Evolutionary conservation across 1,140 invertebrate species (phyloP).

Genomic region (Drosophila sulfurigaster): DNA sequence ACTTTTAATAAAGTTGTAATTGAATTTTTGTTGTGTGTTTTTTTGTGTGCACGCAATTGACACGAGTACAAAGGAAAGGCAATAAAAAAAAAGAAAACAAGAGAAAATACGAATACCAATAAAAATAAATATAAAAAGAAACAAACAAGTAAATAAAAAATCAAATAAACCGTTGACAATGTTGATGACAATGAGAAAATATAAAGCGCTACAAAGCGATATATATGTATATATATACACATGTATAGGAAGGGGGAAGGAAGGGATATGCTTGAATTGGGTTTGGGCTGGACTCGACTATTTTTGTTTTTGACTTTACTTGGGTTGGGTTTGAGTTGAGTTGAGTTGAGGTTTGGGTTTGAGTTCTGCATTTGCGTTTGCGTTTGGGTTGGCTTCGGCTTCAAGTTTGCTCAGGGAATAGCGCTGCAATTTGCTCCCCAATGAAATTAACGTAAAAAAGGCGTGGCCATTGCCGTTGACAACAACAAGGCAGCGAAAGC

Average conservation of each 20-base stretch:
- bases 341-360: not conserved
- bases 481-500: conserved; percentile 58
- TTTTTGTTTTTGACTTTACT: not conserved
- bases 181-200: too few relatives aligned
- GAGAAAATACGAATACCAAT: too few relatives aligned
- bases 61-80: too few relatives aligned
- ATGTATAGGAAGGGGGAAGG: too few relatives aligned
- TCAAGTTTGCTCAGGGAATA: conserved; percentile 21
- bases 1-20: too few relatives aligned
- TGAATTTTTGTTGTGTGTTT: too few relatives aligned
- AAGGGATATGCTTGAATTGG: conserved; percentile 20
- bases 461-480: conserved; percentile 71
- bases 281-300: conserved; percentile 11
- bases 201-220: too few relatives aligned
- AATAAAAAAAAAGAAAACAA: too few relatives aligned
- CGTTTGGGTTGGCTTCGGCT: conserved; percentile 13
- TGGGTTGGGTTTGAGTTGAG: conserved; percentile 11
- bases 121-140: not conserved
- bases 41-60: too few relatives aligned
- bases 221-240: too few relatives aligned
- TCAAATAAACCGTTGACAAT: too few relatives aligned
- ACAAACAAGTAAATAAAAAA: too few relatives aligned
- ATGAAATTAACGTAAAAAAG: conserved; percentile 82
- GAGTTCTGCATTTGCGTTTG: conserved; percentile 6
- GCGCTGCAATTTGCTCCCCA: conserved; percentile 50